These are phyloP conservation scores for Tricholauxania praeusta DNA, from an alignment of 2,888 invertebrate genomes.

Conservation along the genomic window DNA sequence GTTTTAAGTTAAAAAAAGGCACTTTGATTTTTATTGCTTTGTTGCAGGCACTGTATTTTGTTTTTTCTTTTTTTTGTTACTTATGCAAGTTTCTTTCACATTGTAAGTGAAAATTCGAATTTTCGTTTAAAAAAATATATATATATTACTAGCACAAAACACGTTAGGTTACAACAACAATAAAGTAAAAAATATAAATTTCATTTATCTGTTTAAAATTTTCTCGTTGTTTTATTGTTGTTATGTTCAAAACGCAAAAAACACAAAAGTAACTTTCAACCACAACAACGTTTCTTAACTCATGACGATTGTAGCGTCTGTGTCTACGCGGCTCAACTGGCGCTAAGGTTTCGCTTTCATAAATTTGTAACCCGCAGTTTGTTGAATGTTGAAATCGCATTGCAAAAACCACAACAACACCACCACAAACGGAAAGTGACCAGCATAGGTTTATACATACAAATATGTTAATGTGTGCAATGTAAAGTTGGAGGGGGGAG, in stretches of 20 bases:
- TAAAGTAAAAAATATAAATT: background rate
- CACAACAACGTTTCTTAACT: conserved; percentile 16
- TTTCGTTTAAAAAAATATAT: background rate
- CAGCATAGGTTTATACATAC: background rate
- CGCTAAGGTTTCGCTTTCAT: conserved; percentile 49
- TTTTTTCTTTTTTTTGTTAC: too few species aligned
- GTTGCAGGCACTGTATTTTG: too few species aligned
- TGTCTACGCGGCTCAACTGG: conserved; percentile 54
- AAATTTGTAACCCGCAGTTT: conserved; percentile 46
- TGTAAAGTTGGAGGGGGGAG: background rate
- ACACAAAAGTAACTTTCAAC: conserved; percentile 3
- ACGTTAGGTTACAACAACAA: background rate
- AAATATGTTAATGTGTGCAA: too few species aligned
- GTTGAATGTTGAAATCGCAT: background rate
- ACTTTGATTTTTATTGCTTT: too few species aligned
- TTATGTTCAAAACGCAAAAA: background rate
- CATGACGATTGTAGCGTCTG: conserved; percentile 50
- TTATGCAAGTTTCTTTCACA: too few species aligned
- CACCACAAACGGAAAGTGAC: background rate
- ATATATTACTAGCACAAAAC: background rate
- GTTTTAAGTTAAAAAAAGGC: too few species aligned
- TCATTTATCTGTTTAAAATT: too few species aligned
- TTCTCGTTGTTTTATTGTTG: too few species aligned
- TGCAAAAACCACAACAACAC: background rate
- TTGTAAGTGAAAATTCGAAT: too few species aligned